Evolutionary conservation across 2,888 invertebrate species (phyloP).

Genomic region (Cryptus armator): DNA sequence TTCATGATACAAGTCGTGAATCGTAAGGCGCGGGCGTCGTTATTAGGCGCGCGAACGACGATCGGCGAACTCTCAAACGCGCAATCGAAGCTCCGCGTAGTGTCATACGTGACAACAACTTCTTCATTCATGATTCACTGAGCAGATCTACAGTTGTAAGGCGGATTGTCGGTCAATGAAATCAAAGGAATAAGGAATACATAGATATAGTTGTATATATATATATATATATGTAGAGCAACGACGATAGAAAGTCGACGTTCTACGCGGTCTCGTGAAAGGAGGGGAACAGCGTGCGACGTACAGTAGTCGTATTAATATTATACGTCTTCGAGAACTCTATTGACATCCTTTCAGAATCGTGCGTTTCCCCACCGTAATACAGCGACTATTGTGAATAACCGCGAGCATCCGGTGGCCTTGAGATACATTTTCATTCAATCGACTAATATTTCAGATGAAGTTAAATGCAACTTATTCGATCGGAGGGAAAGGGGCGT

Average conservation of each 20-base stretch:
- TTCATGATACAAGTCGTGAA: neutral
- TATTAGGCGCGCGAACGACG: neutral
- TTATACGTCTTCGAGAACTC: neutral
- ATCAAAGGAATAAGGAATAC: neutral
- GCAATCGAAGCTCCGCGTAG: neutral
- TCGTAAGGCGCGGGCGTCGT: neutral
- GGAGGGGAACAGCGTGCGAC: neutral
- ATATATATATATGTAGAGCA: neutral
- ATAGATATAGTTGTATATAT: neutral
- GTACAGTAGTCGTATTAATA: neutral
- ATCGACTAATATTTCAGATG: conserved; percentile 26
- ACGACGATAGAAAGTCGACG: conserved; percentile 10
- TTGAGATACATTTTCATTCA: conserved; percentile 49
- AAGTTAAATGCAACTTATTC: neutral
- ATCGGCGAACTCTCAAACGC: neutral
- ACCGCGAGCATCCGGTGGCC: conserved; percentile 55
- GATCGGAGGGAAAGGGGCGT: neutral
- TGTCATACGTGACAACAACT: conserved; percentile 4
- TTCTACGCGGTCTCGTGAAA: neutral
- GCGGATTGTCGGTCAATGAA: conserved; percentile 8
- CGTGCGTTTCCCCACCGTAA: neutral
- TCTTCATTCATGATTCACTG: conserved; percentile 43
- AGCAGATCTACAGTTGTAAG: neutral
- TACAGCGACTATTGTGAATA: neutral
- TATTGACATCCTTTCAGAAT: neutral